Base-by-base conservation (phyloP, 2,797 vertebrate species). In the Chrysocyon brachyurus region DNA sequence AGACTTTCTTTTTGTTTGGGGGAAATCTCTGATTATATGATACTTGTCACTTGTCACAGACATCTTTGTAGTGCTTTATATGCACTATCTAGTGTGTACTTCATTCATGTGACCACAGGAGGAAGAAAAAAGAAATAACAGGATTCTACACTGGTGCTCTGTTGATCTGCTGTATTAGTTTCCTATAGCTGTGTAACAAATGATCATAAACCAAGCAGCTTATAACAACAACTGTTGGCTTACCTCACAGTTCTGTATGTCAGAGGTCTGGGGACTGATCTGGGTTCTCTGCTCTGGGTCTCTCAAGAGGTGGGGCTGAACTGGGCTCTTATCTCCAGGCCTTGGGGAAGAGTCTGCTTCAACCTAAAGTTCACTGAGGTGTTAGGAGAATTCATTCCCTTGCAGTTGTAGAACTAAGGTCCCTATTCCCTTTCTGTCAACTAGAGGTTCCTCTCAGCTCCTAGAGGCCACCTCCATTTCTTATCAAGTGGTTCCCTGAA, bases 1-100 rank as follows among this genome's bases (percentile, higher is more conserved):
- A 82, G 56, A 57, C 21, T 89, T 72, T 73, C 90, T 46, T 14
- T 86, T 57, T 79, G 14, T 92, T 6, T 64, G 72, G 22, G 54
- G 19, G 75, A 83, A 66, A 92, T 82, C 22, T 75, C 56, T 78
- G 78, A 82, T 83, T 90, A 94, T 78, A 5, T 85, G 73, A 73
- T 57, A 46, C 12, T 79, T 4, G 31, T 22, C 33, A 61, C 22
- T 87, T 72, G 19, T 6, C 64, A 87, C 36, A 78, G 66, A 86
- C 5, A 82, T 10, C 16, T 75, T 89, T 56, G 26, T 17, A 75
- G 26, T 68, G 28, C 26, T 83, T 52, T 90, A 49, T 54, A 56
- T 31, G 15, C 17, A 72, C 68, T 22, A 36, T 36, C 15, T 52
- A n/a, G 10, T 46, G 15, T 54, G 26, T 49, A 77, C 64, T 46